Evolutionary conservation across 92 coral and sea anemone genomes (phyloP), one percentile per base, ranked within the genome.

Genomic region (Parazoanthus darwini): DNA sequence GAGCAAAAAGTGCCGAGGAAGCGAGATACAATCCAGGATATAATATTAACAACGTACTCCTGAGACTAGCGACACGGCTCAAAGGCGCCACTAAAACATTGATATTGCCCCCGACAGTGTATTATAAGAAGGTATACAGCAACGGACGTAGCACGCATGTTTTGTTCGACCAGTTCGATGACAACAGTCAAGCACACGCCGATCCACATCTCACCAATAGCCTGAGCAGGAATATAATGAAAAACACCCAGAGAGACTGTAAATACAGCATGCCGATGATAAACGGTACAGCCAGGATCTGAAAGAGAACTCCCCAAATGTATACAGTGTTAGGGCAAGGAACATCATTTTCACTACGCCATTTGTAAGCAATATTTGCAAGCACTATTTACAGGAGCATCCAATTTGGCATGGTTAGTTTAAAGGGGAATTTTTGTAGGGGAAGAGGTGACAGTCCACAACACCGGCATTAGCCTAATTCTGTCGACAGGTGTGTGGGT

Each of bases 51-150:
- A 83, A 42, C 6, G 87, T 26, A 13, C 20, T 43, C 73, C 77
- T 83, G 78, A 83, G 78, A 26, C 87, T 75, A 10, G 67, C 29
- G 65, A 18, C 78, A 29, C 59, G 33, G 25, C 65, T 83, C 29
- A 83, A 70, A 25, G 87, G 87, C 36, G 78, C 35, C 36, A 83
- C 87, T 26, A 70, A 2, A 42, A 83, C 78, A 29, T 83, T 83
- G 78, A 83, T 68, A 83, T 83, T 83, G n/a, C 87, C 87, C 39
- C 87, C 87, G n/a, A 68, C 87, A n/a, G 73, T 25, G 73, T 70
- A 83, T 83, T 44, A 83, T 23, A 59, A 83, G 78, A 16, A 83
- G 78, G 16, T 43, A 83, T 5, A 44, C 65, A 10, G 87, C 87
- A 16, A 83, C 78, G n/a, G 87, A 83, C 37, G 87, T 43, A 26